phyloP scores from a whole-genome alignment of 2,113 vertebrate genomes.

The Egretta garzetta region DNA sequence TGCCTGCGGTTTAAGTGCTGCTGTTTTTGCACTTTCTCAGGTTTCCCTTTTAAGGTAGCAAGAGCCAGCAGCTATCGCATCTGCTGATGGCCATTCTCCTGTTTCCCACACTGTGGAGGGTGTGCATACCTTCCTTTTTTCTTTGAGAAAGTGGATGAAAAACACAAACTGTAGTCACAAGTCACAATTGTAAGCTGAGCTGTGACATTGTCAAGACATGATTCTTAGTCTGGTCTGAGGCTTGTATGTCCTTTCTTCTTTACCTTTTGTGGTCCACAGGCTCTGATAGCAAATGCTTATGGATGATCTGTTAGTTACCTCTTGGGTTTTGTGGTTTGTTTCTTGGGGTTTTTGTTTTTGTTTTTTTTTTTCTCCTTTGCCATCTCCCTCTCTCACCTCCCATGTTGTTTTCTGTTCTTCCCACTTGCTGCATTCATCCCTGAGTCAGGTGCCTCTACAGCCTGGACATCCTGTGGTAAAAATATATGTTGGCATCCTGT shows the following conservation, averaged over 20 bases:
- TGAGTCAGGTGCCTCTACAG: background rate
- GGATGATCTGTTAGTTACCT: background rate
- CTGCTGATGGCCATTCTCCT: background rate
- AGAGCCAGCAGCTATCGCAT: background rate
- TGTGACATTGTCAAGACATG: background rate
- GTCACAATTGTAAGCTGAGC: background rate
- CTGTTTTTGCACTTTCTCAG: background rate
- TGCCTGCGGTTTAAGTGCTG: background rate
- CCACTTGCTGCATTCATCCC: background rate
- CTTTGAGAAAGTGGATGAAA: background rate
- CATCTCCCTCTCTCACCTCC: background rate
- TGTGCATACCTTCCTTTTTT: background rate
- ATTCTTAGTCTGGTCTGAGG: background rate
- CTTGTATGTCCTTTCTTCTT: background rate
- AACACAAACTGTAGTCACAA: background rate
- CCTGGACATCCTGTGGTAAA: background rate
- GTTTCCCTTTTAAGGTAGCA: background rate
- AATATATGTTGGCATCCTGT: background rate
- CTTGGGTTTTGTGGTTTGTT: background rate
- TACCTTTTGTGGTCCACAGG: background rate
- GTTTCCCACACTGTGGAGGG: background rate
- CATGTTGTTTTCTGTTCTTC: background rate
- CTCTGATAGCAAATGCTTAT: background rate
- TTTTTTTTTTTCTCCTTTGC: background rate
- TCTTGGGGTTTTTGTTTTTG: too few relatives aligned